Percentiles rank a stretch among this genome's conserved stretches.
phyloP scores from a whole-genome alignment of 2,113 vertebrate species.

The Penelope pileata region DNA sequence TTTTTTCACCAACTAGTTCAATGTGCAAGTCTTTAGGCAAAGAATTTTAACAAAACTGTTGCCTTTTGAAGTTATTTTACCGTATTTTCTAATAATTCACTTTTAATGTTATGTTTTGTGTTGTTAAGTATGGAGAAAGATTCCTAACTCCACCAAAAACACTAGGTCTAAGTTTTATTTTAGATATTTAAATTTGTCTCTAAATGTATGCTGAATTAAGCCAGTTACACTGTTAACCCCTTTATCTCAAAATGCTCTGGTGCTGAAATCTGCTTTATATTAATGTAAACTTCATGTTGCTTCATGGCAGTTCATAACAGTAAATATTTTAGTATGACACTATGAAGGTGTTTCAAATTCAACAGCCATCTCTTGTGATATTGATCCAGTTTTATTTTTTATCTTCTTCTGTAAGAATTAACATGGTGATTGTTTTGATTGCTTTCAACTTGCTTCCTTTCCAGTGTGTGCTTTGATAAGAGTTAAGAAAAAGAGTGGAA shows the following conservation, averaged over 20 bases:
- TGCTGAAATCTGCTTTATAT: accelerated
- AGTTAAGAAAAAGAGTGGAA: background rate
- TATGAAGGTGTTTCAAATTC: background rate
- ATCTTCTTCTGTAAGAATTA: background rate
- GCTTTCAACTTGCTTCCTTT: background rate
- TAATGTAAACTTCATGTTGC: background rate
- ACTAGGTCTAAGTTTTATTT: background rate
- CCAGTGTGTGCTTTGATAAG: background rate
- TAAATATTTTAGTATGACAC: background rate
- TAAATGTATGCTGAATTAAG: background rate
- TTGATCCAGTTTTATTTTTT: background rate
- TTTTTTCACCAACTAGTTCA: accelerated
- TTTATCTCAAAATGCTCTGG: background rate
- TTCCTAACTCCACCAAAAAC: background rate
- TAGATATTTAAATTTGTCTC: background rate
- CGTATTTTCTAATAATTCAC: background rate
- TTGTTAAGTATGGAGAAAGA: background rate
- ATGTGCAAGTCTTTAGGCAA: background rate
- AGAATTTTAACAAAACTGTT: background rate
- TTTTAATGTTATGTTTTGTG: background rate
- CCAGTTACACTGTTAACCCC: accelerated
- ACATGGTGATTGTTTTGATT: accelerated
- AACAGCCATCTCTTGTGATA: background rate
- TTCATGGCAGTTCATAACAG: background rate
- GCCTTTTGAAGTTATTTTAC: background rate